Percentiles rank a stretch among this genome's conserved stretches.
Conservation (phyloP, 2,888 invertebrate species). For the Limnephilus rhombicus region DNA sequence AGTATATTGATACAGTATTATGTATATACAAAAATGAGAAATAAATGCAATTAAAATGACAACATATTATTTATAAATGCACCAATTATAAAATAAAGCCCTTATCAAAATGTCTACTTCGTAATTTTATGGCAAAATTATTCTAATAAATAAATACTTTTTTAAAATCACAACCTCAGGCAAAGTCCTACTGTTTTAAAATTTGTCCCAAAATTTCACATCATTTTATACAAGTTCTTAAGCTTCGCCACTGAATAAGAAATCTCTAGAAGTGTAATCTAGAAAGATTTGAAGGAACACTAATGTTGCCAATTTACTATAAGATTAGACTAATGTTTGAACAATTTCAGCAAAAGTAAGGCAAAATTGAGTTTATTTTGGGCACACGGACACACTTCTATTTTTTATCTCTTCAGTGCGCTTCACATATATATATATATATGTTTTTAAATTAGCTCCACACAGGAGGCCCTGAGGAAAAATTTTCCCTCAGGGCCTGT, state of each 20-base stretch:
- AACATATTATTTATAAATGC: background rate
- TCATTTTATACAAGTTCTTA: background rate
- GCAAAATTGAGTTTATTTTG: background rate
- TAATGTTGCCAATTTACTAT: background rate
- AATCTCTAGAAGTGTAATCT: background rate
- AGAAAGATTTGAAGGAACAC: background rate
- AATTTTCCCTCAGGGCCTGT: no score
- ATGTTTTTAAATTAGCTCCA: no score
- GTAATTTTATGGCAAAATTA: background rate
- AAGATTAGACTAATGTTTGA: background rate
- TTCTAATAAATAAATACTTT: background rate
- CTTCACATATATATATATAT: background rate
- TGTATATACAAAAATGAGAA: background rate
- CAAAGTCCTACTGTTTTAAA: background rate
- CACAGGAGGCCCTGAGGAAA: no score
- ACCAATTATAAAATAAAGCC: background rate
- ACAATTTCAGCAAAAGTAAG: background rate
- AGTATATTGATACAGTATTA: background rate
- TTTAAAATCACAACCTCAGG: background rate
- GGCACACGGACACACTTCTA: background rate
- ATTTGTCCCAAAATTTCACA: background rate
- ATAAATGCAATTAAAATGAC: background rate
- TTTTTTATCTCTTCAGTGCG: background rate
- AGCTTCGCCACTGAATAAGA: background rate
- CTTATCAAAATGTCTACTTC: background rate